Conservation (phyloP, 35 echinoderm and acorn worm species). For the Strongylocentrotus purpuratus region DNA sequence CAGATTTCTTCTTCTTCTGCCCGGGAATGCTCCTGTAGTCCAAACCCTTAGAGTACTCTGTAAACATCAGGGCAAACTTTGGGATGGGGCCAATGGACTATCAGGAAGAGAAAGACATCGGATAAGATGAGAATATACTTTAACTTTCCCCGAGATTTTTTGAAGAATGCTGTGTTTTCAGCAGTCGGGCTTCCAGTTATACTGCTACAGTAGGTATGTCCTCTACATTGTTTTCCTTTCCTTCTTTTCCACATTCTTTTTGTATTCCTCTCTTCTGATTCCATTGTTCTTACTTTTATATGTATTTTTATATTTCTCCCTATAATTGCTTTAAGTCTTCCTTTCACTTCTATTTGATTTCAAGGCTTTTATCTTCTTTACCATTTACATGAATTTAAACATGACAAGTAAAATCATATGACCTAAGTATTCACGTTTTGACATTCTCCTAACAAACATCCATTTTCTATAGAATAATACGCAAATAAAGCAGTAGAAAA, state of each 20-base stretch:
- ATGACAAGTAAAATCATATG: no score
- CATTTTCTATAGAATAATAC: no score
- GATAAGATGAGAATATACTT: not conserved
- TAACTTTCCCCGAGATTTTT: not conserved
- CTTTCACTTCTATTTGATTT: no score
- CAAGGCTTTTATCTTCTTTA: no score
- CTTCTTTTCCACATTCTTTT: not conserved
- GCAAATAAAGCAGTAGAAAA: not conserved
- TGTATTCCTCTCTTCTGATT: not conserved
- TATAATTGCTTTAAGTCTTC: no score
- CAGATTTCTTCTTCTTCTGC: not conserved
- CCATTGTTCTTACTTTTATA: not conserved
- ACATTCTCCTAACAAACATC: no score
- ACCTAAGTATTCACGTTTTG: no score
- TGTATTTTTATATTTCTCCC: no score
- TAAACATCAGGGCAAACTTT: slow-evolving; percentile 31
- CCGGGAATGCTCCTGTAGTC: not conserved
- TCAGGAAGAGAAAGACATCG: not conserved
- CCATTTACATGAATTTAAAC: no score
- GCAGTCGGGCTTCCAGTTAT: no score
- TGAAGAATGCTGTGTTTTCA: no score
- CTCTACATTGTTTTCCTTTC: not conserved
- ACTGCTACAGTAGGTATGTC: not conserved
- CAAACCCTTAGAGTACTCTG: slow-evolving; percentile 33
- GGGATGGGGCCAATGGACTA: not conserved